Base-by-base conservation (phyloP, 2,888 invertebrate genomes). In the Diloba caeruleocephala region DNA sequence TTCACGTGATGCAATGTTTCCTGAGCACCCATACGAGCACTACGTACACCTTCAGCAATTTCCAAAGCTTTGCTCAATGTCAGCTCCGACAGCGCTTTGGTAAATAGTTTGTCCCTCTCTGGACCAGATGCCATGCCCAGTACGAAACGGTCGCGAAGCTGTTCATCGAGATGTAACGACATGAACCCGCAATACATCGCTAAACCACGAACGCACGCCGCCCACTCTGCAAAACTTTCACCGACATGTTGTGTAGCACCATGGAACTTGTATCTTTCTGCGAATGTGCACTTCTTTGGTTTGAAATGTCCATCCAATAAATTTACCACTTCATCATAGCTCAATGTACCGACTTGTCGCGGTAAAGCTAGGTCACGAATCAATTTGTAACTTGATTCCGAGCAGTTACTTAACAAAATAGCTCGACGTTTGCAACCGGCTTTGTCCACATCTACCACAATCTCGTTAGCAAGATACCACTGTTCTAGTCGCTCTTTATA, bases 251-350 rank as follows among this genome's bases (percentile, higher is more conserved):
- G 38, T 2, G 38, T 38, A 3, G 38, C 26, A 38, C n/a, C 38
- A 26, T 7, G n/a, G n/a, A n/a, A 26, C 26, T 7, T 38, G 15
- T 26, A 38, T 2, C 38, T 14, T 28, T 38, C 38, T 7, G 38
- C 38, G 4, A 38, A 38, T 12, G 42, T 43, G 25, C 42, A 32
- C 10, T 15, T 43, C 10, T 33, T 43, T 10, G 10, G 23, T 14
- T 32, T 32, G 9, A 43, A 43, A 32, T 33, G 42, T 10, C 42
- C 42, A 32, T 43, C 42, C 32, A 42, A 25, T 15, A 42, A 12
- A 4, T 3, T 9, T 5, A 43, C 25, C 3, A 43, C 32, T 23
- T 25, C 15, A 5, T 23, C 10, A 25, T 43, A 43, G 32, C 21
- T n/a, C 23, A 43, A 13, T 1, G 32, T 43, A 33, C 32, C 32